These are phyloP conservation scores for Gouania willdenowi DNA, from an alignment of 2,797 vertebrate genomes.

Conservation along the genomic window DNA sequence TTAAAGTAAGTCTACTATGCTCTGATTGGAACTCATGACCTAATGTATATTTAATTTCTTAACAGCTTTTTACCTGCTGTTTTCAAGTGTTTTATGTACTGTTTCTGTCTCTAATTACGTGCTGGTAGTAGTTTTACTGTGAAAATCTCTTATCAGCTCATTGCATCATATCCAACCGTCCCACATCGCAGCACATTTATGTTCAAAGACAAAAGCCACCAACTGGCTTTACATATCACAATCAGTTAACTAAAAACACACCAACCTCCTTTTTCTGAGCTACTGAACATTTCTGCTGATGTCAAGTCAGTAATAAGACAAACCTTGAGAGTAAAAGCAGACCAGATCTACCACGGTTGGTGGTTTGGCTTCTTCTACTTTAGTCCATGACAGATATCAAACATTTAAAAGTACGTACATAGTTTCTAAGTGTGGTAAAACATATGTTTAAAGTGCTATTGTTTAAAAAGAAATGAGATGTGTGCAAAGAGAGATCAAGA, in stretches of 20 bases:
- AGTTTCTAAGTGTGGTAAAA: too few species aligned
- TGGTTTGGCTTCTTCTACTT: too few species aligned
- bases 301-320: constrained; percentile 42
- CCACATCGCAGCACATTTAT: too few species aligned
- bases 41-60: constrained; percentile 66
- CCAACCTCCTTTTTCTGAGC: constrained; percentile 19
- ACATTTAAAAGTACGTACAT: too few species aligned
- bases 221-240: constrained; percentile 29
- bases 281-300: constrained; percentile 24
- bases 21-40: constrained; percentile 19
- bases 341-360: constrained; percentile 10
- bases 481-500: too few species aligned
- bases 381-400: too few species aligned
- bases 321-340: constrained; percentile 34
- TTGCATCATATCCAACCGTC: constrained; percentile 52
- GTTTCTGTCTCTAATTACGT: constrained; percentile 56
- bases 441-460: too few species aligned
- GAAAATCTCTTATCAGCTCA: constrained; percentile 59
- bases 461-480: too few species aligned
- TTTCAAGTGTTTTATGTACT: constrained; percentile 55
- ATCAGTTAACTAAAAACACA: constrained; percentile 24
- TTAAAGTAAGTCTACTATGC: constrained; percentile 14
- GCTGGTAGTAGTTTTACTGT: constrained; percentile 38
- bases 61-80: constrained; percentile 48
- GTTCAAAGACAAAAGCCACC: constrained; percentile 21